Evolutionary conservation across 23 tunicate species (phyloP).

Genomic region (Halocynthia roretzi): DNA sequence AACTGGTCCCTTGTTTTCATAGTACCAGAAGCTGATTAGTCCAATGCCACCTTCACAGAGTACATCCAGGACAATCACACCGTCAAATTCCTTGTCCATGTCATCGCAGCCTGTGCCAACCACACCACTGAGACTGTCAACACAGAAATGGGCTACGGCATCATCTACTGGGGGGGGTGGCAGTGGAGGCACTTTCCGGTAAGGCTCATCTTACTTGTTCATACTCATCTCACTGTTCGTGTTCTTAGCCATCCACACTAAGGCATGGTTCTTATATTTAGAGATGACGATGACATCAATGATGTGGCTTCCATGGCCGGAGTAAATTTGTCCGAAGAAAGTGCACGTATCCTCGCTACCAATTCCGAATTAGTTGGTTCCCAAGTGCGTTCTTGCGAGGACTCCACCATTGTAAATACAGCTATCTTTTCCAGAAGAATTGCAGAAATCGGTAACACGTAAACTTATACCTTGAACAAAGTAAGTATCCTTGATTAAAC

Average conservation of each 20-base stretch:
- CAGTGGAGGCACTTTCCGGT: slow-evolving; percentile 68
- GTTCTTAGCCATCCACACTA: neutral
- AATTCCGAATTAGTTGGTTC: slow-evolving; percentile 81
- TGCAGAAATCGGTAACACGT: slow-evolving; percentile 48
- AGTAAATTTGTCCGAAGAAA: slow-evolving; percentile 80
- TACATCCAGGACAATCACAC: slow-evolving; percentile 37
- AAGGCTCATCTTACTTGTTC: neutral
- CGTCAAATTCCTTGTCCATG: slow-evolving; percentile 22
- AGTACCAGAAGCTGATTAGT: no score
- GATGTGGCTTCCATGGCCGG: slow-evolving; percentile 98
- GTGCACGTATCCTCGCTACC: slow-evolving; percentile 76
- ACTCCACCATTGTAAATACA: slow-evolving; percentile 53
- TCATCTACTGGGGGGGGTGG: slow-evolving; percentile 18
- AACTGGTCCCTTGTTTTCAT: no score
- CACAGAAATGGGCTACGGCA: slow-evolving; percentile 46
- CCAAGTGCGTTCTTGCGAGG: slow-evolving; percentile 72
- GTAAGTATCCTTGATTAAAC: neutral
- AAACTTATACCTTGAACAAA: neutral
- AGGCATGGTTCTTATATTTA: neutral
- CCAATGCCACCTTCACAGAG: slow-evolving; percentile 11
- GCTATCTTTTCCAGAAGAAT: slow-evolving; percentile 49
- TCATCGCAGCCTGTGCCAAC: slow-evolving; percentile 2
- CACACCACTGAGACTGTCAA: neutral
- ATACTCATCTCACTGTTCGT: neutral
- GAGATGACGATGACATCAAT: slow-evolving; percentile 95